Conservation (phyloP, 2,113 vertebrate species). For the Psittacula cyanocephala region DNA sequence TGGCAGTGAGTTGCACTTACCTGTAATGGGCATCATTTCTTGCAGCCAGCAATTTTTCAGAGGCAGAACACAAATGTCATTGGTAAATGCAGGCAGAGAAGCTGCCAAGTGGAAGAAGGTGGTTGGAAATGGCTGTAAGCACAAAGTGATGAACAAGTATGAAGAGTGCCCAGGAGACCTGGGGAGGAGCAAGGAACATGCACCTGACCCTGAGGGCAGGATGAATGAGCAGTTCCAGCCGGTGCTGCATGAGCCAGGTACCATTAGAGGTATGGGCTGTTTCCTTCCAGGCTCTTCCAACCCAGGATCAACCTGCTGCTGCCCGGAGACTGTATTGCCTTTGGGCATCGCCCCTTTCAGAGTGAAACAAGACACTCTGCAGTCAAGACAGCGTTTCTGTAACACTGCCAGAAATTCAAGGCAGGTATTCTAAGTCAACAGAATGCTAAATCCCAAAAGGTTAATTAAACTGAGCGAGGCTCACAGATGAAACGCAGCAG, state of each 20-base stretch:
- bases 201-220: fast-evolving
- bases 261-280: not conserved
- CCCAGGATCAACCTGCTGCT: not conserved
- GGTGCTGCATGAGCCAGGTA: not conserved
- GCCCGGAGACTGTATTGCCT: not conserved
- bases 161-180: not conserved
- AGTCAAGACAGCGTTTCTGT: not conserved
- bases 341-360: not conserved
- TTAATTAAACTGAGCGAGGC: constrained; percentile 34
- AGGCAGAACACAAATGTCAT: not conserved
- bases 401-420: not conserved
- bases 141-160: not conserved
- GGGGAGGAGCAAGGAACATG: not conserved
- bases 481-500: not conserved
- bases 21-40: not conserved
- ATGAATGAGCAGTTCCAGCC: not conserved
- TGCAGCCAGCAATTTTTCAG: not conserved
- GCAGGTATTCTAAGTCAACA: constrained; percentile 22
- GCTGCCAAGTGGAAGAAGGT: not conserved
- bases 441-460: constrained; percentile 48
- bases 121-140: not conserved
- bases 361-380: not conserved
- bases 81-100: not conserved
- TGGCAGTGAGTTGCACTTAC: not conserved
- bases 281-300: not conserved